These are phyloP conservation scores for Brachionus manjavacas DNA, from an alignment of 1,140 invertebrate genomes.

Conservation along the genomic window DNA sequence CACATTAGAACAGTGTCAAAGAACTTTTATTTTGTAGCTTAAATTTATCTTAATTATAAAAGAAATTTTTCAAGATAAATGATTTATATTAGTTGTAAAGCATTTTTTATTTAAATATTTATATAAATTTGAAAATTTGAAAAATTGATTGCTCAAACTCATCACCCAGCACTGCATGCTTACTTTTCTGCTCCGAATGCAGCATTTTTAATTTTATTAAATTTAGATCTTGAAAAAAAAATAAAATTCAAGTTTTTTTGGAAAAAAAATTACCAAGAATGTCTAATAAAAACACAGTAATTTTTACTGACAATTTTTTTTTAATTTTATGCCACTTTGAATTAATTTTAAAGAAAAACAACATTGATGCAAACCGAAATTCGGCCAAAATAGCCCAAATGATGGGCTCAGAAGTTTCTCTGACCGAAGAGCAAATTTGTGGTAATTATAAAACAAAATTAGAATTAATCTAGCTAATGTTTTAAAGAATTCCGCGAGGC, in stretches of 20 bases:
- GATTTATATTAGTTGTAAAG: not conserved
- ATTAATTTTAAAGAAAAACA: not conserved
- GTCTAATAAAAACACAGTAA: slow-evolving; percentile 27
- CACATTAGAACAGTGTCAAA: too few relatives aligned
- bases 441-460: not conserved
- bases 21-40: not conserved
- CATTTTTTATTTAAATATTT: not conserved
- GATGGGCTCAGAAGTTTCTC: not conserved
- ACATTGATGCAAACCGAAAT: not conserved
- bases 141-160: not conserved
- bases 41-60: not conserved
- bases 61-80: not conserved
- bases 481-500: slow-evolving; percentile 56
- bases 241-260: not conserved
- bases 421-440: slow-evolving; percentile 42
- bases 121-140: not conserved
- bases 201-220: not conserved
- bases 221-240: not conserved
- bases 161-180: not conserved
- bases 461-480: not conserved
- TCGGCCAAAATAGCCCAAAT: slow-evolving; percentile 23
- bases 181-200: not conserved
- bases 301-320: not conserved
- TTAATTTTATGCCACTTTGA: too few relatives aligned
- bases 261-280: not conserved